Evolutionary conservation across 1,140 invertebrate species (phyloP), one percentile per base, ranked within the genome.

Genomic region (Drosophila miranda): DNA sequence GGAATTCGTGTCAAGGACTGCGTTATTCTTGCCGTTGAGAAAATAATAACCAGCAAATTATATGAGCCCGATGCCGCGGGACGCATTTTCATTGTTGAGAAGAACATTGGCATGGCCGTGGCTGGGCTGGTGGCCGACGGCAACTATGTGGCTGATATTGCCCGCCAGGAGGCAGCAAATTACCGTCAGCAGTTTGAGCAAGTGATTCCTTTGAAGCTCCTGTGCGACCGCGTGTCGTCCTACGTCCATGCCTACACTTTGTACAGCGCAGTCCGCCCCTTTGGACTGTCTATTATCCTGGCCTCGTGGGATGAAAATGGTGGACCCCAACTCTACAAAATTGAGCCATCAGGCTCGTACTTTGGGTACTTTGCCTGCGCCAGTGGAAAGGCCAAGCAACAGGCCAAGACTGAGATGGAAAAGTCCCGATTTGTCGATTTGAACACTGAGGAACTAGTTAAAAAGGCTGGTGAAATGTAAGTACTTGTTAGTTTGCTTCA

Each of bases 321-420:
- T 72, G 96, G 96, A 7, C 96, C 98, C 11, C 93, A 95, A 77
- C 95, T 99, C 93, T 99, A 96, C 90, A 96, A 98, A 93, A 95
- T 99, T 67, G 98, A 99, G 91, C 98, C 98, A n/a, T 98, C 98
- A 46, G 98, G 98, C 49, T 95, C 98, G 5, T 97, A 95, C 42
- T 97, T 97, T 93, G 98, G 98, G 41, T 99, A 99, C 91, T 96
- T 94, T 92, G 98, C 98, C 9, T 99, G 98, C 93, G 98, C 99
- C 38, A 94, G 96, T 75, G 99, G 99, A 3, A 99, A 99, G 93
- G 98, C 98, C 7, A 99, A 99, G 91, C 99, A 99, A 90, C 96
- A 97, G 57, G 99, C 99, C 5, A 99, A 99, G 93, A 99, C 99
- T 30, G 99, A 99, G 93, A 99, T 99, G 89, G 99, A 99, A 92